phyloP scores from a whole-genome alignment of 2,888 invertebrate species.

The Pammene aurita region DNA sequence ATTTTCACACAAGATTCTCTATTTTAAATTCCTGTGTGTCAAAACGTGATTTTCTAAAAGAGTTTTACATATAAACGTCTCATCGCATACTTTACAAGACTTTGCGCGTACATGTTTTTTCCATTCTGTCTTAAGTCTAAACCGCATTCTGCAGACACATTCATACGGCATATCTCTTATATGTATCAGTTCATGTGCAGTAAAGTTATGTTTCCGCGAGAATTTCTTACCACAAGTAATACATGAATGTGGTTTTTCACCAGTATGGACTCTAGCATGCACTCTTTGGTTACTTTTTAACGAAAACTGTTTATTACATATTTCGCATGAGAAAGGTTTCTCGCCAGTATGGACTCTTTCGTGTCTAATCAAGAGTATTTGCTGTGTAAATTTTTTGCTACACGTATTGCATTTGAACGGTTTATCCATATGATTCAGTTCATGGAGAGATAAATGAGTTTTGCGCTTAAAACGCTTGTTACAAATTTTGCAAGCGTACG shows the following conservation, averaged over 20 bases:
- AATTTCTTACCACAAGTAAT: neutral
- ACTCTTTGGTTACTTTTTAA: neutral
- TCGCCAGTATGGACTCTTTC: neutral
- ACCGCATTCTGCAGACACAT: neutral
- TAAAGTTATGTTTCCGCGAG: neutral
- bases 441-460: neutral
- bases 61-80: no score
- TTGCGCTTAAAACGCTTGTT: constrained; percentile 1
- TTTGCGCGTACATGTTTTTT: neutral
- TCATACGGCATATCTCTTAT: neutral
- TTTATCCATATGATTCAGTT: constrained; percentile 1
- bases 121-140: neutral
- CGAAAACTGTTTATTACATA: neutral
- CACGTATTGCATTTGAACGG: neutral
- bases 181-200: neutral
- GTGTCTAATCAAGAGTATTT: neutral
- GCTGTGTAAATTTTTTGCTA: neutral
- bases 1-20: no score
- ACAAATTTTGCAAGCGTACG: neutral
- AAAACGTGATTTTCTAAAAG: no score
- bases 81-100: no score
- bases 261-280: neutral
- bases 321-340: neutral
- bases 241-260: neutral
- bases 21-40: no score